Conservation (phyloP, 64 coral and sea anemone genomes). For the Porites australiensis region DNA sequence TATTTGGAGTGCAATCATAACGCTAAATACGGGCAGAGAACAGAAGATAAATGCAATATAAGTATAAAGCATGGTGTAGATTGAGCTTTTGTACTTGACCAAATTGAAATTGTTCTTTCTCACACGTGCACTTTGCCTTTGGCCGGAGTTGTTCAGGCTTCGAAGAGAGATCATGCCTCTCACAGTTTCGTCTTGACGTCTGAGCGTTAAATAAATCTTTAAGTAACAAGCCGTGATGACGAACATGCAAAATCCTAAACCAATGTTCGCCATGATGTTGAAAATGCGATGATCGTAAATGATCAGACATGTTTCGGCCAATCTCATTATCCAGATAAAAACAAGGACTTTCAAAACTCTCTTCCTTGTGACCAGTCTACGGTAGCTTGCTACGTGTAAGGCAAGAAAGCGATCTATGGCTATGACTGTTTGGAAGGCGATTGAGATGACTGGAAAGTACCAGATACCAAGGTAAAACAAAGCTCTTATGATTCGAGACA, state of each 20-base stretch:
- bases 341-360: neutral
- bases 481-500: neutral
- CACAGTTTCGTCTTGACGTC: neutral
- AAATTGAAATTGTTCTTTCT: neutral
- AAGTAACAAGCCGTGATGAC: constrained; percentile 15
- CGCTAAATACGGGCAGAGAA: neutral
- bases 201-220: constrained; percentile 21
- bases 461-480: neutral
- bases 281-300: constrained; percentile 6
- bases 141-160: neutral
- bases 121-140: neutral
- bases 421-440: neutral
- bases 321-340: neutral
- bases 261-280: neutral
- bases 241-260: neutral
- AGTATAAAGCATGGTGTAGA: neutral
- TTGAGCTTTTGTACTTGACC: neutral
- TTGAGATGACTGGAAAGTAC: neutral
- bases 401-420: constrained; percentile 43
- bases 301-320: neutral
- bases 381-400: neutral
- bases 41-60: constrained; percentile 3
- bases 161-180: neutral
- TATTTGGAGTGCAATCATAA: neutral
- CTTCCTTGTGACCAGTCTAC: neutral